phyloP scores from a whole-genome alignment of 2,113 vertebrate genomes.

The Emydura subglobosa region DNA sequence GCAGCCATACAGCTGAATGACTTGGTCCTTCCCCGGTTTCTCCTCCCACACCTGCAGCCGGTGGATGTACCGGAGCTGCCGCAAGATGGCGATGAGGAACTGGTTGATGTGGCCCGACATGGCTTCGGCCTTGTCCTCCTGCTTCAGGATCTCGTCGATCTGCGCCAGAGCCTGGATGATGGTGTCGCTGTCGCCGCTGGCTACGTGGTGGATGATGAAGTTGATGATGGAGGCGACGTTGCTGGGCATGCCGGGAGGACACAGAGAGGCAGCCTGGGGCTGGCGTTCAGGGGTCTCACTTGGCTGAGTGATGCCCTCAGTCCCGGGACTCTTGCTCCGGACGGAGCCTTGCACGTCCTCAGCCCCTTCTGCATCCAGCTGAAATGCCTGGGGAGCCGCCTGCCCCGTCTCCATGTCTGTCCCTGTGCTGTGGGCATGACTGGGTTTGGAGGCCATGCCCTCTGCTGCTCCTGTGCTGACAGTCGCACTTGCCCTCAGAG shows the following conservation, averaged over 20 bases:
- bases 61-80: conserved; percentile 87
- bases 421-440: conserved; percentile 79
- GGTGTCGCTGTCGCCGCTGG: conserved; percentile 84
- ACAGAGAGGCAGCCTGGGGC: conserved; percentile 78
- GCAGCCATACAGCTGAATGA: conserved; percentile 86
- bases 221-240: conserved; percentile 85
- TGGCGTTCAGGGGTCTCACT: conserved; percentile 82
- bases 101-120: conserved; percentile 89
- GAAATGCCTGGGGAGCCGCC: conserved; percentile 76
- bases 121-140: conserved; percentile 83
- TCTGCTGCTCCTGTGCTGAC: conserved; percentile 72
- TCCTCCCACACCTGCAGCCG: conserved; percentile 86
- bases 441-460: conserved; percentile 79
- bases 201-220: conserved; percentile 85
- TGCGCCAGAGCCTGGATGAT: conserved; percentile 85
- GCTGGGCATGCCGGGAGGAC: conserved; percentile 83
- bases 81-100: conserved; percentile 87
- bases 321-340: conserved; percentile 76
- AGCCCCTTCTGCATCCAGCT: conserved; percentile 78
- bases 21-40: conserved; percentile 82
- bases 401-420: conserved; percentile 74
- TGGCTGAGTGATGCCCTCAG: conserved; percentile 81
- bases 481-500: conserved; percentile 69
- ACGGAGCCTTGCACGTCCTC: conserved; percentile 76
- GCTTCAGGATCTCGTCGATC: conserved; percentile 85